A percentile compares a stretch with the other conserved stretches of the same genome.
Conservation (phyloP, 2,888 invertebrate genomes). For the Temnothorax rugatulus region DNA sequence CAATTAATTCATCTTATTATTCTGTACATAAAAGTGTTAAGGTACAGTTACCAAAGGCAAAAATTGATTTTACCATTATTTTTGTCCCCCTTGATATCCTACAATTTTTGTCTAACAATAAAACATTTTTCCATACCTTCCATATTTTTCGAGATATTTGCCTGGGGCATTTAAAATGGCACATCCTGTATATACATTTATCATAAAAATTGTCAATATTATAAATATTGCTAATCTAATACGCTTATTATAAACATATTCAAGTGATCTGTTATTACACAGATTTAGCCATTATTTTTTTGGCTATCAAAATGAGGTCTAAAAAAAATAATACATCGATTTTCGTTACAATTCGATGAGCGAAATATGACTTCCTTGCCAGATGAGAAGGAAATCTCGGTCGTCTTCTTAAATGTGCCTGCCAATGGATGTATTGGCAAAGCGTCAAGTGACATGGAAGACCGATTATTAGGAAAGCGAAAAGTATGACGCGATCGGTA, state of each 20-base stretch:
- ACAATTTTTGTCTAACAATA: no score
- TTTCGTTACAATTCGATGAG: not conserved
- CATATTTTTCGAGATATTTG: no score
- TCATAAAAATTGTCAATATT: not conserved
- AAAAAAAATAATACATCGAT: not conserved
- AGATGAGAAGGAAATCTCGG: not conserved
- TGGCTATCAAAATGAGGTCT: not conserved
- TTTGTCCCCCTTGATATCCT: no score
- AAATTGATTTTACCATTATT: no score
- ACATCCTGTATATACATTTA: no score
- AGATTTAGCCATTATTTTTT: not conserved
- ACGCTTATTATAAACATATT: not conserved
- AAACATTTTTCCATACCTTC: no score
- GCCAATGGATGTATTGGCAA: not conserved
- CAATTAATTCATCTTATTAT: no score
- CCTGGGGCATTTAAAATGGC: no score
- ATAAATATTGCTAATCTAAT: not conserved
- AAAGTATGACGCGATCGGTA: not conserved
- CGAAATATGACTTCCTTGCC: not conserved
- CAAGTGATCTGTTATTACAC: not conserved
- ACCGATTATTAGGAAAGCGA: conserved; percentile 27
- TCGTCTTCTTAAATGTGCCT: conserved; percentile 9
- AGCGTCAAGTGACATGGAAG: not conserved
- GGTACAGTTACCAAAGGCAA: no score
- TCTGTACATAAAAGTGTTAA: no score